phyloP scores from a whole-genome alignment of 92 coral and sea anemone species.

The Pocillopora meandrina region DNA sequence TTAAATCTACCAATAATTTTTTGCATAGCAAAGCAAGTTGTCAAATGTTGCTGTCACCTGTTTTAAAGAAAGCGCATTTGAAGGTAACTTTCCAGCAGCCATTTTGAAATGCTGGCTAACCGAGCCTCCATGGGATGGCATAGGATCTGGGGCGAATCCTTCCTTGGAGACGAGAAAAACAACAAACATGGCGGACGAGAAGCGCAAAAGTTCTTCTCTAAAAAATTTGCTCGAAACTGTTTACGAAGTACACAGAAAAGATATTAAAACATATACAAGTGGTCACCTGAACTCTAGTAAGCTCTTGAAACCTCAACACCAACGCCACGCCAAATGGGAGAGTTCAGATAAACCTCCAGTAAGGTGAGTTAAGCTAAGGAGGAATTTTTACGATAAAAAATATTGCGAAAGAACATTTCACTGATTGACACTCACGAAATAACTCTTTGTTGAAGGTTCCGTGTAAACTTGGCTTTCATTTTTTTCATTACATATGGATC shows the following conservation, averaged over 20 bases:
- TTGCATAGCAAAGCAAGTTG: not conserved
- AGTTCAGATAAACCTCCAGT: conserved; percentile 74
- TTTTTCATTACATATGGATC: no score
- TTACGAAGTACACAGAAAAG: conserved; percentile 93
- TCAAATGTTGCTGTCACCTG: conserved; percentile 46
- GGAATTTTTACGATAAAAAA: no score
- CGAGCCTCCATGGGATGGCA: conserved; percentile 30
- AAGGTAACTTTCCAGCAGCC: conserved; percentile 78
- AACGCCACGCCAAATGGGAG: conserved; percentile 76
- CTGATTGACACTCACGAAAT: no score
- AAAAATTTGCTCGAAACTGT: conserved; percentile 76
- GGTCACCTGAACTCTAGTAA: conserved; percentile 92
- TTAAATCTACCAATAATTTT: no score
- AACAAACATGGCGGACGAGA: conserved; percentile 85
- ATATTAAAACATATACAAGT: conserved; percentile 90
- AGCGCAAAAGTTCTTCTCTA: conserved; percentile 48
- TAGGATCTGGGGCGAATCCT: conserved; percentile 34
- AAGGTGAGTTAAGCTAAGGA: conserved; percentile 47
- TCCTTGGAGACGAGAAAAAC: conserved; percentile 46
- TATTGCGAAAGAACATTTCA: no score
- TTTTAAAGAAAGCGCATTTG: conserved; percentile 61
- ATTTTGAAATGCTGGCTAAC: conserved; percentile 51
- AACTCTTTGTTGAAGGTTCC: no score
- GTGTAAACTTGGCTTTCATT: no score
- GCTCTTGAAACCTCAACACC: conserved; percentile 70